Conservation (phyloP, 1,140 invertebrate genomes). For the Cyphomyrmex costatus region DNA sequence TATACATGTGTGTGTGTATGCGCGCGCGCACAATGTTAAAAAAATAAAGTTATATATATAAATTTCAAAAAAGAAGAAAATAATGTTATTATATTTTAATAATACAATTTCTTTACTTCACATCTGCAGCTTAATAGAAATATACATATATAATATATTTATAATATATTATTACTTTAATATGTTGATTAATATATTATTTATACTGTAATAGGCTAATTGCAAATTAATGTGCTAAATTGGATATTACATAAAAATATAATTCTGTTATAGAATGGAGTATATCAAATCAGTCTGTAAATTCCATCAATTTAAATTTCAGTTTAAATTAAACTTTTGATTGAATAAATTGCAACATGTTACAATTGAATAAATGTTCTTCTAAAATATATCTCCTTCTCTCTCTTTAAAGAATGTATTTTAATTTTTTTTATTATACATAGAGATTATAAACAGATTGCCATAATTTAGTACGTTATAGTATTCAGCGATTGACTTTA, state of each 20-base stretch:
- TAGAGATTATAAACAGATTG: conserved; percentile 2
- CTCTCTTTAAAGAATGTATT: not conserved
- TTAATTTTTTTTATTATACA: not conserved
- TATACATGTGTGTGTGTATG: too few relatives aligned
- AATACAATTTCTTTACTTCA: conserved; percentile 7
- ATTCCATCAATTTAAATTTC: not conserved
- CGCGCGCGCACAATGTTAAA: not conserved
- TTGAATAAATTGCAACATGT: not conserved
- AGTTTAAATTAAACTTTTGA: conserved; percentile 14
- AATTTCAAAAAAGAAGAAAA: not conserved
- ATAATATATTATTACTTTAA: not conserved
- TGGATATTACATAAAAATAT: not conserved
- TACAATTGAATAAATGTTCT: not conserved
- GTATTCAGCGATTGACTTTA: conserved; percentile 16
- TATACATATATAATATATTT: not conserved
- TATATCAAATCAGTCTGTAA: not conserved
- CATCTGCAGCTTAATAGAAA: conserved; percentile 1
- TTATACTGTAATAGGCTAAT: too few relatives aligned
- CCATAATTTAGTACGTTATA: not conserved
- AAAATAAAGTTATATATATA: not conserved
- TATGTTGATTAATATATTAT: too few relatives aligned
- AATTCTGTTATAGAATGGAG: not conserved
- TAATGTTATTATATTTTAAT: not conserved
- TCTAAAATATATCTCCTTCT: not conserved
- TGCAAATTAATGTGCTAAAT: not conserved